phyloP scores from a whole-genome alignment of 2,113 vertebrate species.

The Gila orcuttii region DNA sequence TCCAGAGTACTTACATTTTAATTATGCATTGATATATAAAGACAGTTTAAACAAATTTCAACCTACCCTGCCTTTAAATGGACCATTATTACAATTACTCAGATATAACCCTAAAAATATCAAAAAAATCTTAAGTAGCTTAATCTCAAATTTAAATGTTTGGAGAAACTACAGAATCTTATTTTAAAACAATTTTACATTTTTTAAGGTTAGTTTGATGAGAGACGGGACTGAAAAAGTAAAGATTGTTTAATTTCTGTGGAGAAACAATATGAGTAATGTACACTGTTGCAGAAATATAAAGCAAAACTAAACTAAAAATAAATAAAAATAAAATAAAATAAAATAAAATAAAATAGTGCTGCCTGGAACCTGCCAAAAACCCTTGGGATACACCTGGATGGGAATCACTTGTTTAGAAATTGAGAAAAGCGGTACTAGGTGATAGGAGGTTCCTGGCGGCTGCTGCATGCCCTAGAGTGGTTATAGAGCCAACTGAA shows the following conservation, averaged over 20 bases:
- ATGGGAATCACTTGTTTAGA: not conserved
- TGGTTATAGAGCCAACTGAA: not conserved
- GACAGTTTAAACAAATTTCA: too few species aligned
- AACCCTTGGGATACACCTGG: not conserved
- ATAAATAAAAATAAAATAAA: too few species aligned
- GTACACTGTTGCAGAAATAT: not conserved
- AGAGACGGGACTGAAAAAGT: too few species aligned
- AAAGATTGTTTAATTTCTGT: too few species aligned
- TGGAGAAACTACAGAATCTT: not conserved
- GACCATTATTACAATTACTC: not conserved
- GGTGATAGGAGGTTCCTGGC: not conserved
- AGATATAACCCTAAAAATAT: not conserved
- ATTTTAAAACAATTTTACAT: not conserved
- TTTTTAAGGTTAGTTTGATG: not conserved
- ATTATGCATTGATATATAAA: too few species aligned
- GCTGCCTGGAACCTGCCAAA: not conserved
- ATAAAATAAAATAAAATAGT: not conserved
- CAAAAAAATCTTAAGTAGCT: not conserved
- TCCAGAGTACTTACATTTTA: too few species aligned
- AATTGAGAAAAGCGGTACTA: not conserved
- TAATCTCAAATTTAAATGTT: not conserved
- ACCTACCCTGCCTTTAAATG: too few species aligned
- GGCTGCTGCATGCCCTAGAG: not conserved
- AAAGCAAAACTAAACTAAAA: not conserved
- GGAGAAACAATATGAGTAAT: not conserved